Base-by-base conservation (phyloP, 2,888 invertebrate species). In the Rhingia rostrata region DNA sequence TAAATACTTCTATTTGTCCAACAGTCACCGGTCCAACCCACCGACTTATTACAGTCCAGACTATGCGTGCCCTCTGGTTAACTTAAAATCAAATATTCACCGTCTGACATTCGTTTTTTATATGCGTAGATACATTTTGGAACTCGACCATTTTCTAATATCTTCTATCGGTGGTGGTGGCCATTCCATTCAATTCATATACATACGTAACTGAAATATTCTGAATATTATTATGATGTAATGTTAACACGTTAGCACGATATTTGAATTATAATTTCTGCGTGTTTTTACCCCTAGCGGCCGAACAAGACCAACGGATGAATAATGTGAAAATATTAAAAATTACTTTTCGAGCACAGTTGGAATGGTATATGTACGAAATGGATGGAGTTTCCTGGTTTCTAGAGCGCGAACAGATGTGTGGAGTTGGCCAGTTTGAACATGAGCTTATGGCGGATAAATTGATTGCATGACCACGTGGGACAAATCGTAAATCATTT, bases 181-280 rank as follows among this genome's bases (percentile, higher is more conserved):
- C 32, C 49, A 75, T 4, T 7, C 7, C 7, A 22, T 30, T 4
- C 41, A n/a, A 14, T 7, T 41, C 4, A 30, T 35, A 32, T 14
- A 33, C 35, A 14, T 32, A 14, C 12, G 60, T 49, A 63, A 63
- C 66, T n/a, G 22, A 22, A 22, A 39, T 41, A 30, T 58, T 41
- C 30, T 10, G 35, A 66, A 80, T 85, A 77, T 81, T 72, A 84
- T 84, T 86, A 84, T 86, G 86, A 86, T 86, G 86, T 86, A 86
- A 86, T 87, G 86, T 87, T 87, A 86, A 87, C 87, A 87, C 87
- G 86, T 87, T 87, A 87, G 84, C 87, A 81, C 82, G 83, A 83
- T 79, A 84, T 73, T 86, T 79, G 83, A 83, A 75, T 86, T 86
- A 83, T 83, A 86, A 86, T 84, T 83, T 81, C 73, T 83, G 78